Base-by-base conservation (phyloP, 2,113 vertebrate species). In the Coracopsis vasa region DNA sequence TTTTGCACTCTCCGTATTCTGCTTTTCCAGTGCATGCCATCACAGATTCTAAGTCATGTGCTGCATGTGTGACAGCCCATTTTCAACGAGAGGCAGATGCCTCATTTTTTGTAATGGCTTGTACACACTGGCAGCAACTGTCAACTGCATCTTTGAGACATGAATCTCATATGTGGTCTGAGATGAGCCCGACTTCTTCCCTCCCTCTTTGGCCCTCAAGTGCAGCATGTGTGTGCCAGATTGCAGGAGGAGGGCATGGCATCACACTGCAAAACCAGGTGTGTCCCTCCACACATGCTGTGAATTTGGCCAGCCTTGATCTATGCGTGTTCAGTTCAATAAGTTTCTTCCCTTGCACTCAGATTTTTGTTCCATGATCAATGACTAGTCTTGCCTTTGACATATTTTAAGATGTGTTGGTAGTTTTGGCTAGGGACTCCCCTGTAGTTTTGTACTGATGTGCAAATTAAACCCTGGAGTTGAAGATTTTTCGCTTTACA, bases 281-380 rank as follows among this genome's bases (percentile, higher is more conserved):
- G 56, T 19, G 29, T 47, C 47, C 16, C 10, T 75, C 9, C 5
- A 1, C 11, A 11, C 0, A 0, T 28, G 6, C 31, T 66, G 31
- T 0, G 0, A 41, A 41, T 1, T 20, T 25, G 29, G n/a, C 67
- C 80, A 50, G 71, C 54, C 67, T 74, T 54, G n/a, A 16, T 25
- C 41, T 50, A 9, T 35, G 37, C 4, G 0, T 10, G 0, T 56
- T 72, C 48, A 28, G 44, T 37, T 92, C 66, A 24, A 0, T 31
- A 44, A 6, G 25, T 27, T 72, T 73, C 48, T 82, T 35, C 39
- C 47, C 60, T 51, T 80, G 39, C 33, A 17, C 35, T 91, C 33
- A 18, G 54, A 10, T 33, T 95, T 94, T 58, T 80, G 42, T 54
- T 88, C 60, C 7, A 5, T 10, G 4, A 35, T 80, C 45, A 31